Percentiles rank a stretch among this genome's conserved stretches.
Conservation (phyloP, 1,140 invertebrate genomes). For the Anastrepha obliqua region DNA sequence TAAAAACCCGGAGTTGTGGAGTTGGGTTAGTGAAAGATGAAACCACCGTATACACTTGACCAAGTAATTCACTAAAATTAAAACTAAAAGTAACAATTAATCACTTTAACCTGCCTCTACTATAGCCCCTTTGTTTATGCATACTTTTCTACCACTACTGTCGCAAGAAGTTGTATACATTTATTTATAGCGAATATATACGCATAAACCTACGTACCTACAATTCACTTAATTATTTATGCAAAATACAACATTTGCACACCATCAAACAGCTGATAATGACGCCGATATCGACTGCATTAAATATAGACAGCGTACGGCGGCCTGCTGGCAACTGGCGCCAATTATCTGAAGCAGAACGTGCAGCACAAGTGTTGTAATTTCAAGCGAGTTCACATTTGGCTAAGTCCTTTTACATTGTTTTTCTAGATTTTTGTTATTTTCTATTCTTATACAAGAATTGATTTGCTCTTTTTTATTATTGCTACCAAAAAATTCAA, state of each 20-base stretch:
- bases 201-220: not conserved
- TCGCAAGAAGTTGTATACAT: not conserved
- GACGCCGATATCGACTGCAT: conserved; percentile 23
- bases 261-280: conserved; percentile 40
- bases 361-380: not conserved
- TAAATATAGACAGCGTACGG: not conserved
- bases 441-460: too few relatives aligned
- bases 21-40: too few relatives aligned
- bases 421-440: not conserved
- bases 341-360: conserved; percentile 24
- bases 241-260: conserved; percentile 41
- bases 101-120: too few relatives aligned
- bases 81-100: too few relatives aligned
- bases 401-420: not conserved
- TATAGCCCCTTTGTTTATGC: not conserved
- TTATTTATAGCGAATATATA: not conserved
- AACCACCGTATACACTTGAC: too few relatives aligned
- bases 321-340: conserved; percentile 21
- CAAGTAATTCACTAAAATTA: too few relatives aligned
- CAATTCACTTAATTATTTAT: conserved; percentile 3
- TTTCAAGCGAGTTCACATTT: not conserved
- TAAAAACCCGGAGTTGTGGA: too few relatives aligned
- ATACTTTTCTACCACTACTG: not conserved
- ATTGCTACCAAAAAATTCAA: too few relatives aligned
- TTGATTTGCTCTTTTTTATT: too few relatives aligned